Conservation (phyloP, 2,888 invertebrate species). For the Netelia virgata region DNA sequence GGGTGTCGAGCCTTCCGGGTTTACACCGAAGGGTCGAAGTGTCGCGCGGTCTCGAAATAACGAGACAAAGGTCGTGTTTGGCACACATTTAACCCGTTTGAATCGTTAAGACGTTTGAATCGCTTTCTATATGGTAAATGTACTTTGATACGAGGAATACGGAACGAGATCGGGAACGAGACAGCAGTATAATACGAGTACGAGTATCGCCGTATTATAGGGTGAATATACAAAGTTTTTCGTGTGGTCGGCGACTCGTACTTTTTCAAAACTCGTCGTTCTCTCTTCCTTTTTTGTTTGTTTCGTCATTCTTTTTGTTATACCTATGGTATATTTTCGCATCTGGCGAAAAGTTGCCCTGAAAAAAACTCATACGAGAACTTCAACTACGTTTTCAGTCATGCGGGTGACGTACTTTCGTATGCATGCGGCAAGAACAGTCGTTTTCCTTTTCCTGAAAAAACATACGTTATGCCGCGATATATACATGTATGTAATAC, state of each 20-base stretch:
- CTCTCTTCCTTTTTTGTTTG: not conserved
- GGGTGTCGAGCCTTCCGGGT: not conserved
- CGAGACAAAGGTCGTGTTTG: not conserved
- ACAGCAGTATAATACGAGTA: not conserved
- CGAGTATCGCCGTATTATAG: constrained; percentile 28
- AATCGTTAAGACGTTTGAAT: not conserved
- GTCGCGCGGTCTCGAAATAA: not conserved
- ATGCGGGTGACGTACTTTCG: constrained; percentile 45
- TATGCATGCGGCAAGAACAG: constrained; percentile 48
- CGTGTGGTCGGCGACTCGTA: not conserved
- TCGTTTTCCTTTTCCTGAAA: constrained; percentile 45
- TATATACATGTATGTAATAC: not conserved
- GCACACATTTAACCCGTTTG: not conserved
- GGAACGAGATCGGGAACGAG: constrained; percentile 28
- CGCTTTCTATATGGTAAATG: not conserved
- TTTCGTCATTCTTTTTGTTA: not conserved
- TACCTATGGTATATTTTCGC: not conserved
- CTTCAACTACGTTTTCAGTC: constrained; percentile 35
- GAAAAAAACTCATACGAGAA: constrained; percentile 45
- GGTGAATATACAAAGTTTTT: constrained; percentile 47
- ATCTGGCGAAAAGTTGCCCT: constrained; percentile 33
- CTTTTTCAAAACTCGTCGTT: not conserved
- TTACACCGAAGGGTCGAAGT: not conserved
- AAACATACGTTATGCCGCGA: not conserved
- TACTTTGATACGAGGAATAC: constrained; percentile 8